phyloP scores from a whole-genome alignment of 2,113 vertebrate species.

The Smithornis capensis region DNA sequence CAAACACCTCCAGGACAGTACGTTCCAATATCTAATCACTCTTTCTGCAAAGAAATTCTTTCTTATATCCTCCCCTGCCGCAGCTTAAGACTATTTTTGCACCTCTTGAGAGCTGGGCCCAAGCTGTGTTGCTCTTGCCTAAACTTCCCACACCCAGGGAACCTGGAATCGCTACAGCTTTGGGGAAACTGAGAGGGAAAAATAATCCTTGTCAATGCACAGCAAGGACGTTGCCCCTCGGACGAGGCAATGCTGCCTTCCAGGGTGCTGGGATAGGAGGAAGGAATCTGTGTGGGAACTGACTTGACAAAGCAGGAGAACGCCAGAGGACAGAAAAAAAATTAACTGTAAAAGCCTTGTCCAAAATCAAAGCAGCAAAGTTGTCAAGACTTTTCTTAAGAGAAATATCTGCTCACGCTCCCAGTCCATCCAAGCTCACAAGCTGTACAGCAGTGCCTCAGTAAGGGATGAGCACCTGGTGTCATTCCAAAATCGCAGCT shows the following conservation, averaged over 20 bases:
- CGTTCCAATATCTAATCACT: not conserved
- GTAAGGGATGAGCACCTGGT: rapidly evolving
- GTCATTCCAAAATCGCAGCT: rapidly evolving
- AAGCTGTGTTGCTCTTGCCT: not conserved
- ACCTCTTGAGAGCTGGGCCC: not conserved
- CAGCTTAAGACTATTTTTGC: not conserved
- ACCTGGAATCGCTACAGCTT: not conserved
- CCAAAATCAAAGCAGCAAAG: not conserved
- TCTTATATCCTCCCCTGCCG: not conserved
- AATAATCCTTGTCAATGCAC: rapidly evolving
- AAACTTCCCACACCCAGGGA: rapidly evolving
- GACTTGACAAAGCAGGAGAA: not conserved
- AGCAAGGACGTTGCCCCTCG: not conserved
- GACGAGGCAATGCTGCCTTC: not conserved
- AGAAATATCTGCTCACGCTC: not conserved
- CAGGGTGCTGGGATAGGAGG: not conserved
- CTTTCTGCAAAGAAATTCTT: not conserved
- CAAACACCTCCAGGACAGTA: not conserved
- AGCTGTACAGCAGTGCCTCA: rapidly evolving
- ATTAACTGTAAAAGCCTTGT: not conserved
- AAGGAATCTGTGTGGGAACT: not conserved
- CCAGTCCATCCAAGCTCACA: rapidly evolving
- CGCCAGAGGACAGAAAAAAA: not conserved
- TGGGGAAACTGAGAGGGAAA: not conserved
- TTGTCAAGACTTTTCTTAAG: not conserved